Conservation (phyloP, 2,888 invertebrate genomes). For the Pyrgus malvae region DNA sequence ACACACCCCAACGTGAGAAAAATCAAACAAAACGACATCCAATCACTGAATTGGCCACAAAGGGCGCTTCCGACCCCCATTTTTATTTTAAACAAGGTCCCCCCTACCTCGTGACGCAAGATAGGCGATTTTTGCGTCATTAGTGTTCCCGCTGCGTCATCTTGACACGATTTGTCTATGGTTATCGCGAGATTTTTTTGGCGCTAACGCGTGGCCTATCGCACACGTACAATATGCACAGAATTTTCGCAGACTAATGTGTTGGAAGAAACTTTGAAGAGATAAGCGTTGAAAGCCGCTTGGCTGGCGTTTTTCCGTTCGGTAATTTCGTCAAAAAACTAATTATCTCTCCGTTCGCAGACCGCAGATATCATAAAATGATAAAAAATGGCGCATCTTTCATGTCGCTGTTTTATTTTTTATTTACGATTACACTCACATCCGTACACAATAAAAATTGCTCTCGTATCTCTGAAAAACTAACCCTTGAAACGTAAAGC, state of each 20-base stretch:
- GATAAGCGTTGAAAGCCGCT: slow-evolving; percentile 72
- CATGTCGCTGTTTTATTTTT: slow-evolving; percentile 2
- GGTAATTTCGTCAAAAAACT: slow-evolving; percentile 22
- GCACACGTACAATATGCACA: slow-evolving; percentile 74
- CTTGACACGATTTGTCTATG: slow-evolving; percentile 75
- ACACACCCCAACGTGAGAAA: slow-evolving; percentile 66
- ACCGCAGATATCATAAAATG: neutral
- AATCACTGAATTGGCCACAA: slow-evolving; percentile 64
- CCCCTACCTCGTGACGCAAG: slow-evolving; percentile 59
- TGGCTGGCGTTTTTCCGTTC: slow-evolving; percentile 48
- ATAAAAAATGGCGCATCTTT: neutral
- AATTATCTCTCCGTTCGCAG: slow-evolving; percentile 13
- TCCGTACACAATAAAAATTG: slow-evolving; percentile 23
- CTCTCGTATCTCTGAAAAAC: slow-evolving; percentile 29
- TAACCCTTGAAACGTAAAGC: slow-evolving; percentile 32
- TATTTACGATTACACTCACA: slow-evolving; percentile 7
- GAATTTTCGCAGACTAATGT: slow-evolving; percentile 71
- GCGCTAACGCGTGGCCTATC: slow-evolving; percentile 59
- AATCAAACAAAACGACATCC: slow-evolving; percentile 64
- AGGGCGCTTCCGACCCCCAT: slow-evolving; percentile 51
- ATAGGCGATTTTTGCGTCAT: slow-evolving; percentile 74
- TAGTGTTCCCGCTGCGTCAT: slow-evolving; percentile 69
- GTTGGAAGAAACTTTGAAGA: slow-evolving; percentile 66
- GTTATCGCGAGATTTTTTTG: slow-evolving; percentile 66
- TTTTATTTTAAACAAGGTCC: slow-evolving; percentile 58